Percentiles rank a stretch among this genome's conserved stretches.
Evolutionary conservation across 2,113 vertebrate species (phyloP).

Genomic region (Indicator maculatus): DNA sequence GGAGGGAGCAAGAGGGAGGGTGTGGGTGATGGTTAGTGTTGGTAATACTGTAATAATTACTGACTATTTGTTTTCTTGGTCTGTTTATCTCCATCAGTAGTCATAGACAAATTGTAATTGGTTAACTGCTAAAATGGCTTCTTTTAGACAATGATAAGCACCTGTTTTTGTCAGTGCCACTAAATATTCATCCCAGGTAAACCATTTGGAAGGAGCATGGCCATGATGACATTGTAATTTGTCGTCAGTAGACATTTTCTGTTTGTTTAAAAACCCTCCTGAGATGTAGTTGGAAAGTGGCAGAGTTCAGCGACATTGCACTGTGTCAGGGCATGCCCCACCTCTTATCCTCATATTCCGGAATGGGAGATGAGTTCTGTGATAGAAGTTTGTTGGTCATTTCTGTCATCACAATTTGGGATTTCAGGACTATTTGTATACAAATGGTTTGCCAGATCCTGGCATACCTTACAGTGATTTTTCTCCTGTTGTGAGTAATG

Average conservation of each 20-base stretch:
- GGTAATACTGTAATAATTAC: background rate
- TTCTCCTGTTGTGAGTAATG: background rate
- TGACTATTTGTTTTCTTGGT: background rate
- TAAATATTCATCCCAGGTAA: background rate
- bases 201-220: background rate
- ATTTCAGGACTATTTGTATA: background rate
- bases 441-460: background rate
- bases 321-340: rapidly evolving
- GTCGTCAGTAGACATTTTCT: background rate
- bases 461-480: background rate
- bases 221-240: background rate
- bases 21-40: background rate
- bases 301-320: rapidly evolving
- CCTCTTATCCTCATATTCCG: background rate
- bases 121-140: background rate
- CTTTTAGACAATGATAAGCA: background rate
- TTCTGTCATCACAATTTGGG: rapidly evolving
- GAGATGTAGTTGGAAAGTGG: background rate
- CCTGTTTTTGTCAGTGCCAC: background rate
- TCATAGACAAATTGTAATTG: background rate
- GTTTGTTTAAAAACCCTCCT: background rate
- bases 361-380: background rate
- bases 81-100: background rate
- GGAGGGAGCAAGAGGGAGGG: rapidly evolving
- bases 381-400: background rate